These are phyloP conservation scores for Hydractinia echinata DNA, from an alignment of 30 jellyfish, hydroid and myxozoan species.

Conservation along the genomic window DNA sequence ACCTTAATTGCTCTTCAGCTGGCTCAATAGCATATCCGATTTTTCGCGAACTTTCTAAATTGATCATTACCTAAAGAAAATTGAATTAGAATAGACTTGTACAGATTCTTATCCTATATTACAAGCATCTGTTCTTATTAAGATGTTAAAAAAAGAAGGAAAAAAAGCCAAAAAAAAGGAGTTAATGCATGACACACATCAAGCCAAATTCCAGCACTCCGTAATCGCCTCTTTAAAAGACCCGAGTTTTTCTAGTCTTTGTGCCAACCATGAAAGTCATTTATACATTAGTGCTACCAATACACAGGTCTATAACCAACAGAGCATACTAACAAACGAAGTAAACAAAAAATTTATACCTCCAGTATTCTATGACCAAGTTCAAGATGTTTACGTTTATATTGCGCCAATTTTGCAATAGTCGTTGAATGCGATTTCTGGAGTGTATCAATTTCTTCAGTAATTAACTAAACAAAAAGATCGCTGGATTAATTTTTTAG, in stretches of 20 bases:
- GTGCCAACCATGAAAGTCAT: too few species aligned
- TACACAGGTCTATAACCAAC: background rate
- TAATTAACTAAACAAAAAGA: constrained; percentile 39
- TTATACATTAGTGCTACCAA: too few species aligned
- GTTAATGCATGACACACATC: background rate
- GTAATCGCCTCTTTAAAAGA: too few species aligned
- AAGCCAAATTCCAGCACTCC: background rate
- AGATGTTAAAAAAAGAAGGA: background rate
- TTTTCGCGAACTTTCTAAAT: constrained; percentile 51
- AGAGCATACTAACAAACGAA: background rate
- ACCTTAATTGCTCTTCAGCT: constrained; percentile 87
- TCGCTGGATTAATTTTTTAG: too few species aligned
- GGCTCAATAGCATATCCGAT: constrained; percentile 92
- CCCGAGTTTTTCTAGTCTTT: too few species aligned
- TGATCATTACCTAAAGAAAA: constrained; percentile 54
- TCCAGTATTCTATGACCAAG: constrained; percentile 73
- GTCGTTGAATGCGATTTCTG: constrained; percentile 81
- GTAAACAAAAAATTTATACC: constrained; percentile 23
- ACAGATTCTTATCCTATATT: too few species aligned
- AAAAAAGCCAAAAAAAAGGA: background rate
- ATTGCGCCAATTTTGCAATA: constrained; percentile 77
- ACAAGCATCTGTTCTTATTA: background rate
- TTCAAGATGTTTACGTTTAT: constrained; percentile 78
- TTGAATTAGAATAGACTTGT: too few species aligned
- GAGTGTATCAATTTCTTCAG: constrained; percentile 56